These are phyloP conservation scores for Drosophila buzzatii DNA, from an alignment of 2,888 invertebrate genomes.

Conservation along the genomic window DNA sequence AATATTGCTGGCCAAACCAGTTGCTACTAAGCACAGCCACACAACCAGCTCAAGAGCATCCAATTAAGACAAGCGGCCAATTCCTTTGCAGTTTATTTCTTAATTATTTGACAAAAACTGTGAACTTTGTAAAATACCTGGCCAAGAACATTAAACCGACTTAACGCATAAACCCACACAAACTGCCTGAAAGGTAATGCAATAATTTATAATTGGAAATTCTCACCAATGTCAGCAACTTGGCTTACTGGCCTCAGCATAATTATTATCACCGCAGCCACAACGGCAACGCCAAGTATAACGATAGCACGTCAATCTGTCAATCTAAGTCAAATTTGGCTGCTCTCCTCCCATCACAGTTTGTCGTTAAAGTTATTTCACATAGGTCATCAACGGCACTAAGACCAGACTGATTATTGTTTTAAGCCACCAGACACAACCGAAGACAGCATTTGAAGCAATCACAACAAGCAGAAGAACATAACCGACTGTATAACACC, in stretches of 20 bases:
- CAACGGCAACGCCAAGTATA: slow-evolving; percentile 1
- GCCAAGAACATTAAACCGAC: slow-evolving; percentile 12
- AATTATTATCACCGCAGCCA: slow-evolving; percentile 15
- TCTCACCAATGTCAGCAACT: slow-evolving; percentile 39
- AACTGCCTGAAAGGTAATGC: not conserved
- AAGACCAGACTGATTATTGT: not conserved
- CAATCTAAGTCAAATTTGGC: slow-evolving; percentile 19
- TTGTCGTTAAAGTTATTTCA: slow-evolving; percentile 13
- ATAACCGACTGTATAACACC: not conserved
- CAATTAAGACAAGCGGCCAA: slow-evolving; percentile 5
- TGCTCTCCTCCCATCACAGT: not conserved
- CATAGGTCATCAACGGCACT: not conserved
- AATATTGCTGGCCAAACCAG: slow-evolving; percentile 12
- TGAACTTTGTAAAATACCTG: not conserved
- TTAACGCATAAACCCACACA: slow-evolving; percentile 21
- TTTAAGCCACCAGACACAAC: not conserved
- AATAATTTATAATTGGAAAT: slow-evolving; percentile 44
- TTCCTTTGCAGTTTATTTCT: not conserved
- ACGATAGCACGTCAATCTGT: not conserved
- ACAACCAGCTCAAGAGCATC: not conserved
- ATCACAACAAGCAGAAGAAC: not conserved
- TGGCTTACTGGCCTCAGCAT: slow-evolving; percentile 11
- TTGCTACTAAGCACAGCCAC: slow-evolving; percentile 1
- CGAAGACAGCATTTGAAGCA: not conserved
- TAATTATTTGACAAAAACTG: slow-evolving; percentile 3